Base-by-base conservation (phyloP, 2,797 vertebrate species). In the Emydoidea blandingii region DNA sequence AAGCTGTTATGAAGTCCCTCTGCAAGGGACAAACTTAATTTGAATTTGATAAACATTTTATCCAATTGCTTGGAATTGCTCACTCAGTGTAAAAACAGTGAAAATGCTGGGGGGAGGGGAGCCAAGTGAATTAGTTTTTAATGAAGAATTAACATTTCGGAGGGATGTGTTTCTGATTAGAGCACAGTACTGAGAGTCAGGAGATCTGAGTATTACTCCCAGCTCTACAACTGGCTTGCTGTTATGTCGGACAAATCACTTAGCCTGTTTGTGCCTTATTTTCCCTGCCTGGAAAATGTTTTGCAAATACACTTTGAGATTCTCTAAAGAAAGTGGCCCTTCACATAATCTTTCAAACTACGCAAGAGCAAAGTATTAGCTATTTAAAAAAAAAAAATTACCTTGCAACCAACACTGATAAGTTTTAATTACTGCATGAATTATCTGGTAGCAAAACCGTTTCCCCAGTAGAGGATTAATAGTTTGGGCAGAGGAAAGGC, bases 381-480 rank as follows among this genome's bases (percentile, higher is more conserved):
- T 76, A 88, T 91, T 34, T 92, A 87, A 94, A 94, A 74, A 56
- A 56, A 56, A 12, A 12, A 37, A 81, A 84, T 91, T 91, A 89
- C 79, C 85, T 95, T 93, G 93, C 91, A 29, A 95, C 83, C 81
- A 91, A 95, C 84, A 88, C 86, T 96, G 94, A 95, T 92, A 93
- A 95, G 93, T 96, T 96, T 92, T 96, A 94, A 81, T 86, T 94
- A 3, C 8, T 52, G 14, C 34, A 23, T 27, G 11, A 56, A 94
- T 94, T 95, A 93, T 95, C 91, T 97, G 96, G 95, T 56, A 96
- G 92, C 95, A 91, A 78, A 57, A 65, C 49, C 56, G 72, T 95
- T 93, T 95, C 87, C 94, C 88, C 89, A 94, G 80, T 88, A 49
- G 27, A 83, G 56, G 25, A 88, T 88, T 95, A 89, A 65, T 49